A percentile compares a stretch with the other conserved stretches of the same genome.
phyloP scores from a whole-genome alignment of 2,113 vertebrate species.

The Fulmarus glacialis region DNA sequence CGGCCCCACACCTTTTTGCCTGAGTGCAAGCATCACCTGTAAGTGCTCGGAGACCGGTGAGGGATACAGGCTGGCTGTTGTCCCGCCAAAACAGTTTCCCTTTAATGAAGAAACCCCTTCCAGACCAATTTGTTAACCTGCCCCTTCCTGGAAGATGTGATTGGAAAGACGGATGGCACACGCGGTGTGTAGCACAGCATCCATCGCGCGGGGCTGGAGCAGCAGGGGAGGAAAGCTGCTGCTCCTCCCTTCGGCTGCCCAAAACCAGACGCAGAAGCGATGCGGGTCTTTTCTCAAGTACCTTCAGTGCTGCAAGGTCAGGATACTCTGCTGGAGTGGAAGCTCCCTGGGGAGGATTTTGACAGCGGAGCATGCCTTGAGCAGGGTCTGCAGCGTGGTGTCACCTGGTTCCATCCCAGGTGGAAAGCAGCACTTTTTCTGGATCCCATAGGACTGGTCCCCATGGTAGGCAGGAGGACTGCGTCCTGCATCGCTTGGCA shows the following conservation, averaged over 20 bases:
- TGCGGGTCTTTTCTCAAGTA: background rate
- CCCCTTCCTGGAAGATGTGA: background rate
- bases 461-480: background rate
- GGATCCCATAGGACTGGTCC: background rate
- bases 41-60: rapidly evolving
- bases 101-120: background rate
- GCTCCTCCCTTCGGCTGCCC: background rate
- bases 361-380: background rate
- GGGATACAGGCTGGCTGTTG: background rate
- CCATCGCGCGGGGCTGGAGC: rapidly evolving
- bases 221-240: background rate
- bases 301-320: background rate
- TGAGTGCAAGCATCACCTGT: background rate
- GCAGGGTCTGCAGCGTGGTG: rapidly evolving
- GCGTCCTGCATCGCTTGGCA: background rate
- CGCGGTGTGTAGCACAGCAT: rapidly evolving
- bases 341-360: background rate
- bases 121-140: background rate
- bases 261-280: background rate
- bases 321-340: background rate
- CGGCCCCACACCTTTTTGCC: background rate
- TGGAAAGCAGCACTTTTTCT: background rate
- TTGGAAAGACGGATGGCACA: background rate
- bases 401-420: background rate
- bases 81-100: background rate